Evolutionary conservation across 2,113 vertebrate species (phyloP).

Genomic region (Pelecanoides urinatrix): DNA sequence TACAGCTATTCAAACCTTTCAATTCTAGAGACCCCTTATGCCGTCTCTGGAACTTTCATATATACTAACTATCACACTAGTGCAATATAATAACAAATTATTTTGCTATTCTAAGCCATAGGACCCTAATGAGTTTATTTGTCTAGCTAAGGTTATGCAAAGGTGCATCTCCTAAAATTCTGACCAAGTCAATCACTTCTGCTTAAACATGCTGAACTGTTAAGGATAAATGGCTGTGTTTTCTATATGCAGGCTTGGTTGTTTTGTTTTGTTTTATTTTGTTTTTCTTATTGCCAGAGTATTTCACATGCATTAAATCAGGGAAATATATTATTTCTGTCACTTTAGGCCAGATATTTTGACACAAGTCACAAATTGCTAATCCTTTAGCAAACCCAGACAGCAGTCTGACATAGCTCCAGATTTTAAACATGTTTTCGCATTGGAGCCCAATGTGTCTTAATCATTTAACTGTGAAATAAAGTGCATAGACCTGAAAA

Average conservation of each 20-base stretch:
- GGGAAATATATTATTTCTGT: slow-evolving; percentile 21
- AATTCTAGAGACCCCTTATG: background rate
- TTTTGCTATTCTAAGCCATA: background rate
- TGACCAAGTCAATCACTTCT: background rate
- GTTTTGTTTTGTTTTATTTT: too few relatives aligned
- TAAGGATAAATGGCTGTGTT: background rate
- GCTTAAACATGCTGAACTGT: background rate
- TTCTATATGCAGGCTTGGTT: background rate
- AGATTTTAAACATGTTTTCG: slow-evolving; percentile 40
- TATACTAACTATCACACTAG: background rate
- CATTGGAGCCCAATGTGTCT: slow-evolving; percentile 3
- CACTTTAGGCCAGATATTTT: slow-evolving; percentile 33
- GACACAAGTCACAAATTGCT: slow-evolving; percentile 46
- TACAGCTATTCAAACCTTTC: background rate
- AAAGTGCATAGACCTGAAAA: slow-evolving; percentile 31
- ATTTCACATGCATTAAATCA: slow-evolving; percentile 33
- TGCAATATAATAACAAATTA: background rate
- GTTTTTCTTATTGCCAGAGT: background rate
- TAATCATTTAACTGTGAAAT: slow-evolving; percentile 24
- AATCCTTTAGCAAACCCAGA: slow-evolving; percentile 46
- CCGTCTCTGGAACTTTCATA: background rate
- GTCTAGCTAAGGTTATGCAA: background rate
- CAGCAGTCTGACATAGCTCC: slow-evolving; percentile 29
- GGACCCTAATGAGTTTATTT: background rate
- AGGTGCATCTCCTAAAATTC: background rate